phyloP scores from a whole-genome alignment of 2,888 invertebrate genomes.

The Tetheella fluctuosa region DNA sequence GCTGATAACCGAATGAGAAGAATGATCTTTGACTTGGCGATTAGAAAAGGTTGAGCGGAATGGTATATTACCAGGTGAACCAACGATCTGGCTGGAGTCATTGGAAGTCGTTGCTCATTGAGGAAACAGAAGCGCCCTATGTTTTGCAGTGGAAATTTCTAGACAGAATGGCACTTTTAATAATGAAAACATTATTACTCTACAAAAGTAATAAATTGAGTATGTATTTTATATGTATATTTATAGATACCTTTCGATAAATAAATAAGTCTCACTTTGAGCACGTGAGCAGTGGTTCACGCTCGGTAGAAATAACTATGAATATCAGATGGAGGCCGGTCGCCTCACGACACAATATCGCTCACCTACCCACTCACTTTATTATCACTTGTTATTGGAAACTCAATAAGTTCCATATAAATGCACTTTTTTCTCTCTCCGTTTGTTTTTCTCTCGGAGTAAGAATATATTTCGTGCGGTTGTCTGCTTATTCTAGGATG shows the following conservation, averaged over 20 bases:
- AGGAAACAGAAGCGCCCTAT: too few species aligned
- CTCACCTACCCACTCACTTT: slow-evolving; percentile 52
- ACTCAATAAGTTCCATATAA: slow-evolving; percentile 52
- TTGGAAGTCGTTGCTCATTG: too few species aligned
- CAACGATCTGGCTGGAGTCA: too few species aligned
- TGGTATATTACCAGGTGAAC: too few species aligned
- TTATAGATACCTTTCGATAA: not conserved
- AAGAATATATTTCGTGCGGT: slow-evolving; percentile 34
- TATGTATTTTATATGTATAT: not conserved
- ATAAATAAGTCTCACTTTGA: slow-evolving; percentile 20
- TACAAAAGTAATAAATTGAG: too few species aligned
- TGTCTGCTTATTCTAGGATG: slow-evolving; percentile 48
- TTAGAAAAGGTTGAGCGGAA: too few species aligned
- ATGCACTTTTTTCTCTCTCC: slow-evolving; percentile 38
- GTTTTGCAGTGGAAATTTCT: too few species aligned
- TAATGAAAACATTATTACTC: too few species aligned
- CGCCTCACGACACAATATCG: slow-evolving; percentile 48
- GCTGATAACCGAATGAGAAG: too few species aligned
- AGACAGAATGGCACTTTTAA: too few species aligned
- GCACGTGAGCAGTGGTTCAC: slow-evolving; percentile 44
- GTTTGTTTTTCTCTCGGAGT: slow-evolving; percentile 40
- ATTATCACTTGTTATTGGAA: slow-evolving; percentile 70
- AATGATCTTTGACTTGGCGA: too few species aligned
- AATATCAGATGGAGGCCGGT: slow-evolving; percentile 62
- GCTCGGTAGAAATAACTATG: slow-evolving; percentile 60